A percentile compares a stretch with the other conserved stretches of the same genome.
These are phyloP conservation scores for Xylocampa areola DNA, from an alignment of 2,888 invertebrate species.

Conservation along the genomic window DNA sequence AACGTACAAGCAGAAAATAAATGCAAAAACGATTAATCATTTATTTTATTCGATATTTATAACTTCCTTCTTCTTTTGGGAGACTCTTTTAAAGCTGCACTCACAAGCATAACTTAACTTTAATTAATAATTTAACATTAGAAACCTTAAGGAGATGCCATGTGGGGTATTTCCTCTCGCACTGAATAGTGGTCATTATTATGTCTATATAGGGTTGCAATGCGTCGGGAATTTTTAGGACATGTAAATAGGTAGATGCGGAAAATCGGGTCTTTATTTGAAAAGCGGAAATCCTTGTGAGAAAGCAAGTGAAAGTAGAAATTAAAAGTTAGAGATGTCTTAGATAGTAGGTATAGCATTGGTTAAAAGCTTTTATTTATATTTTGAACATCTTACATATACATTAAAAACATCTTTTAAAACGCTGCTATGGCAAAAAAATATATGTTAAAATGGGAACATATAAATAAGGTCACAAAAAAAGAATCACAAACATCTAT, in stretches of 20 bases:
- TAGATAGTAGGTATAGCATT: too few relatives aligned
- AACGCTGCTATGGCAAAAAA: too few relatives aligned
- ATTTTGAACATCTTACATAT: too few relatives aligned
- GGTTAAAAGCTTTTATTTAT: too few relatives aligned
- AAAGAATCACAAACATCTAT: neutral
- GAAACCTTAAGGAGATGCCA: constrained; percentile 8
- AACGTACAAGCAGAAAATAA: constrained; percentile 19
- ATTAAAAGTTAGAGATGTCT: neutral
- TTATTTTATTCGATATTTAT: constrained; percentile 34
- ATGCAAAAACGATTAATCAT: constrained; percentile 22
- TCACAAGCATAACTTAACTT: constrained; percentile 21
- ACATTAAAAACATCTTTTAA: too few relatives aligned
- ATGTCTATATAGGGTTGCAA: constrained; percentile 4
- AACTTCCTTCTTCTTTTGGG: constrained; percentile 35
- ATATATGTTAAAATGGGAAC: too few relatives aligned
- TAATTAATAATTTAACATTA: constrained; percentile 7
- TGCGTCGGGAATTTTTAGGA: constrained; percentile 9
- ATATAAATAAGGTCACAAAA: too few relatives aligned
- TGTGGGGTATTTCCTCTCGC: constrained; percentile 17
- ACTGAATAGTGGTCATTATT: constrained; percentile 4
- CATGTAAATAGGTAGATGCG: too few relatives aligned
- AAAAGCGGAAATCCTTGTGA: neutral
- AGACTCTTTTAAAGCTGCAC: constrained; percentile 14
- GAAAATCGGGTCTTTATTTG: neutral
- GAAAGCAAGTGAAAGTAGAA: neutral